phyloP scores from a whole-genome alignment of 2,113 vertebrate genomes.

The Phoxinus phoxinus region DNA sequence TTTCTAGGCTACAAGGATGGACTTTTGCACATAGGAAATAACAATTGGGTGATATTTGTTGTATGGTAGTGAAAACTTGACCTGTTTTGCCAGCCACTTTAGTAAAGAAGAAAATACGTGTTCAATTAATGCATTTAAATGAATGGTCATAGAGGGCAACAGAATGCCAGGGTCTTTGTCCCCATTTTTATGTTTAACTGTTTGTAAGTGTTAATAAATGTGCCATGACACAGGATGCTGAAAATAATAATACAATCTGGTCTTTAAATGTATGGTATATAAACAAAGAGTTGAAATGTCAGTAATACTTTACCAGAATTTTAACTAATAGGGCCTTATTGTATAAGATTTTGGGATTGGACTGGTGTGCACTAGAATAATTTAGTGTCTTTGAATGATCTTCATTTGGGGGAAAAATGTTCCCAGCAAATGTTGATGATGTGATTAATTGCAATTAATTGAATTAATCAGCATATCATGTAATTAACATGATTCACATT shows the following conservation, averaged over 20 bases:
- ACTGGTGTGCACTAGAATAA: background rate
- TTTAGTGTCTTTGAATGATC: background rate
- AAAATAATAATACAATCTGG: background rate
- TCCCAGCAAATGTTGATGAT: background rate
- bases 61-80: too few relatives aligned
- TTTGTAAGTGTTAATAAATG: background rate
- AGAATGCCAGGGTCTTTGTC: background rate
- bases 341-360: too few relatives aligned
- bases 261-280: too few relatives aligned
- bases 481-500: conserved; percentile 4
- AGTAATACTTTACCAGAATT: too few relatives aligned
- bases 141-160: background rate
- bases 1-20: too few relatives aligned
- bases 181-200: background rate
- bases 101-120: background rate
- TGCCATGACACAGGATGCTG: background rate
- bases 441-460: conserved; percentile 6
- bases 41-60: too few relatives aligned
- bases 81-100: background rate
- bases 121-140: too few relatives aligned
- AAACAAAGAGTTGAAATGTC: too few relatives aligned
- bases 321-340: too few relatives aligned
- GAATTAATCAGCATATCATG: background rate
- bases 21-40: too few relatives aligned
- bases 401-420: background rate